Evolutionary conservation across 2,888 invertebrate genomes (phyloP).

Genomic region (Sclerodermus sp.): DNA sequence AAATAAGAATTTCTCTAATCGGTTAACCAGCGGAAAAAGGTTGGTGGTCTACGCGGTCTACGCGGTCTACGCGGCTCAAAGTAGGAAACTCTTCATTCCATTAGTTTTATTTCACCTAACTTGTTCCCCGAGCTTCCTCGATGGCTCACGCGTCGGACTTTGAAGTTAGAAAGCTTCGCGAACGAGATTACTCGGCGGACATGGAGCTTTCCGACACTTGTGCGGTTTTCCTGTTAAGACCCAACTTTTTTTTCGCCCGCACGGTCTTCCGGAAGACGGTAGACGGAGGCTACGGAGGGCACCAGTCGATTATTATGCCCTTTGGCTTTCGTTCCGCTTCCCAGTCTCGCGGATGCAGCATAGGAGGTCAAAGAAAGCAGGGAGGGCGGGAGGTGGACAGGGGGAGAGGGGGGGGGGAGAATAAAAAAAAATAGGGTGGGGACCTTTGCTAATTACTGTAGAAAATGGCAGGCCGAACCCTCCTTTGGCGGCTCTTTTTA

Average conservation of each 20-base stretch:
- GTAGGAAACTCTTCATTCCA: too few relatives aligned
- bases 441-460: constrained; percentile 30
- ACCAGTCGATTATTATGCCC: background rate
- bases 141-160: constrained; percentile 33
- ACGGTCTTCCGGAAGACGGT: background rate
- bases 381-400: background rate
- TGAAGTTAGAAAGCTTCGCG: constrained; percentile 45
- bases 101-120: too few relatives aligned
- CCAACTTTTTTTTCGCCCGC: constrained; percentile 4
- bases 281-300: background rate
- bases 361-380: background rate
- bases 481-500: constrained; percentile 16
- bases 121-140: too few relatives aligned
- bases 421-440: too few relatives aligned
- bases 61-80: too few relatives aligned
- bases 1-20: too few relatives aligned
- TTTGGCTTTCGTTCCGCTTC: background rate
- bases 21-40: too few relatives aligned
- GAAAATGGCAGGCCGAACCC: constrained; percentile 13
- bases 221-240: constrained; percentile 26
- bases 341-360: too few relatives aligned
- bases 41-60: too few relatives aligned
- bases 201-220: constrained; percentile 37
- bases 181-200: constrained; percentile 38
- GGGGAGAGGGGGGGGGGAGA: too few relatives aligned